Conservation (phyloP, 2,888 invertebrate genomes). For the Muscina levida region DNA sequence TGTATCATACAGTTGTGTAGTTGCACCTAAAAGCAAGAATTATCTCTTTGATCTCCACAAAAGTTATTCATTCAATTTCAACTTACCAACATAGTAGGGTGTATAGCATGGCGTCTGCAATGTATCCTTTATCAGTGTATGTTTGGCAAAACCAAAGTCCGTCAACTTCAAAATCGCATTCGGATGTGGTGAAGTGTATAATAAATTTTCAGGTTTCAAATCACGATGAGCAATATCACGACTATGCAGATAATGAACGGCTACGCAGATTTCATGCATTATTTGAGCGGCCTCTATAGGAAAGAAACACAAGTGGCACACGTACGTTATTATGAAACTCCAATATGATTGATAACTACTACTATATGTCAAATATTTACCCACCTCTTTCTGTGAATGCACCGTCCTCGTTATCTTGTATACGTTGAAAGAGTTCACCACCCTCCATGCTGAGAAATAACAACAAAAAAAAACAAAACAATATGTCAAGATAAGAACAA, state of each 20-base stretch:
- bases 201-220: conserved; percentile 97
- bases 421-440: conserved; percentile 97
- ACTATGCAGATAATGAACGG: conserved; percentile 95
- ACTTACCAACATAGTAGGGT: conserved; percentile 97
- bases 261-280: conserved; percentile 97
- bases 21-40: too few relatives aligned
- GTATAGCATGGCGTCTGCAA: conserved; percentile 99
- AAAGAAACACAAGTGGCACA: conserved; percentile 29
- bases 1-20: too few relatives aligned
- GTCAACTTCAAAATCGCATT: conserved; percentile 95
- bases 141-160: conserved; percentile 99
- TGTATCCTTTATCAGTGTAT: conserved; percentile 91
- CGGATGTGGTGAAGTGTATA: conserved; percentile 89
- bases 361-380: conserved; percentile 32
- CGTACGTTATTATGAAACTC: background rate
- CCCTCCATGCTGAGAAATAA: conserved; percentile 91
- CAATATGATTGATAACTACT: background rate
- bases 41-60: too few relatives aligned
- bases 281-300: conserved; percentile 94
- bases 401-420: conserved; percentile 94
- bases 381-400: conserved; percentile 94
- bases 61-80: background rate
- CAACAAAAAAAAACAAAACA: conserved; percentile 1
- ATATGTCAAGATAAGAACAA: conserved; percentile 26
- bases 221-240: conserved; percentile 98